Conservation (phyloP, 2,797 vertebrate species). For the Tokudaia muenninki region DNA sequence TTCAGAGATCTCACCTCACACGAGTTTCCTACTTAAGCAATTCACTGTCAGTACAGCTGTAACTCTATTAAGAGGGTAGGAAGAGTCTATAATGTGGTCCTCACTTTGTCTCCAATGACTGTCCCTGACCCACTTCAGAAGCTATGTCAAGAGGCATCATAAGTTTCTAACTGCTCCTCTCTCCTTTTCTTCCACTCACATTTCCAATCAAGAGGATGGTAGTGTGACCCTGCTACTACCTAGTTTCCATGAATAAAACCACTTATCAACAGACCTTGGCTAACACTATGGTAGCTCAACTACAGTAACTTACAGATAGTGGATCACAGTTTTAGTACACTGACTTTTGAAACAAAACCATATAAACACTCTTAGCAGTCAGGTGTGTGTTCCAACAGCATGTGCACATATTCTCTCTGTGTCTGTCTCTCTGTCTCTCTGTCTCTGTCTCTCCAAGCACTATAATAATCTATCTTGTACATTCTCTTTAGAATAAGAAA, state of each 20-base stretch:
- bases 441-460: too few relatives aligned
- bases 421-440: too few relatives aligned
- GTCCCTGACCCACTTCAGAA: background rate
- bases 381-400: background rate
- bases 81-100: background rate
- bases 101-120: background rate
- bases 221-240: background rate
- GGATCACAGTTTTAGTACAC: background rate
- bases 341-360: constrained; percentile 54
- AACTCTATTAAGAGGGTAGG: background rate
- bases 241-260: background rate
- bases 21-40: constrained; percentile 33
- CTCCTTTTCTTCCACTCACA: background rate
- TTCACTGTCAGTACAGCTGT: constrained; percentile 14
- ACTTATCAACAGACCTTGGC: constrained; percentile 2
- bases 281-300: background rate
- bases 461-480: background rate
- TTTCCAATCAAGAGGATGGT: background rate
- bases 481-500: constrained; percentile 40
- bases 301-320: background rate
- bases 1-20: constrained; percentile 20
- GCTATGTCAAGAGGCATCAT: background rate
- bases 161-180: background rate
- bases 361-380: background rate
- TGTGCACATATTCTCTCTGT: background rate